Base-by-base conservation (phyloP, 2,888 invertebrate genomes). In the Alitta virens region DNA sequence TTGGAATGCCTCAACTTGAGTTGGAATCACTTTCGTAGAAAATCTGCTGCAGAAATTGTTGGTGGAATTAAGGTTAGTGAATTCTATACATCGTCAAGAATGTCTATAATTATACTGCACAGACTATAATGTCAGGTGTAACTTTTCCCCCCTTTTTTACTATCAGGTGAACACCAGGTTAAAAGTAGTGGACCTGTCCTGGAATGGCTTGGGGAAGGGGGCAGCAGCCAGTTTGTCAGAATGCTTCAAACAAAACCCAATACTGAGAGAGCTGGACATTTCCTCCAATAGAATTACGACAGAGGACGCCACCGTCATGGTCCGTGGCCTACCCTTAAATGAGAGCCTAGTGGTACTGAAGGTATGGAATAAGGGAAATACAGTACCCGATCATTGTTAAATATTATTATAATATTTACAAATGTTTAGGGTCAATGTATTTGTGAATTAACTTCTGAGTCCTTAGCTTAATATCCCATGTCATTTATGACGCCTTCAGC, bases 201-300 rank as follows among this genome's bases (percentile, higher is more conserved):
- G 86, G 85, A 87, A 87, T 74, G 81, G 81, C 49, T 80, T 87
- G 26, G 81, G 79, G 56, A 74, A 78, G 74, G 82, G 61, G 24
- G 74, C 73, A 0, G 72, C 72, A 1, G 63, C 68, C 16, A 71
- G 69, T 3, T 52, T 76, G 0, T 69, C 71, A 1, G 74, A 74
- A 7, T 63, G 56, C 26, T 56, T 65, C 26, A 72, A 73, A 63
- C 63, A 72, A 67, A 78, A 77, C 77, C 83, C 82, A 71, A 72
- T 69, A 33, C 65, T 75, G 5, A 61, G 64, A 3, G 70, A 71
- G 21, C 40, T 78, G 25, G 73, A 77, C 62, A 64, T 78, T 9
- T 68, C 72, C n/a, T 63, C 65, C 55, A 75, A 74, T 64, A 59
- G 77, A 46, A 73, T 77, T 18, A 60, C 68, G 3, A 27, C 56